Evolutionary conservation across 2,888 invertebrate genomes (phyloP).

Genomic region (Agonopterix subpropinquella): DNA sequence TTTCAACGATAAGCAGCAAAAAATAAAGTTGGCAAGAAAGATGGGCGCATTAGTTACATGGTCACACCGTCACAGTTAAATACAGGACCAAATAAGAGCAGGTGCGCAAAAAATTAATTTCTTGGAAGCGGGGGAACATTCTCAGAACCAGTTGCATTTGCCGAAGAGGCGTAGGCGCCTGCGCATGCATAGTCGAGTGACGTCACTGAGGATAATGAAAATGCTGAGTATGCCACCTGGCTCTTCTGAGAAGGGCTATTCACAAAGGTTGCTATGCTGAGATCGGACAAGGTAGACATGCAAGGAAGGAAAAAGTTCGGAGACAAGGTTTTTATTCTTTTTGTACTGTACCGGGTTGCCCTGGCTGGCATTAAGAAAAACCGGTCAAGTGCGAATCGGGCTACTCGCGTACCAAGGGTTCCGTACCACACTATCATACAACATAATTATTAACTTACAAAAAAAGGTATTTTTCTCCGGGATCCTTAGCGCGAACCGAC

Average conservation of each 20-base stretch:
- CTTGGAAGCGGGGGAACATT: slow-evolving; percentile 52
- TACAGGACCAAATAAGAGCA: slow-evolving; percentile 46
- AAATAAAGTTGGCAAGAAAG: slow-evolving; percentile 42
- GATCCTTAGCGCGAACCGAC: no score
- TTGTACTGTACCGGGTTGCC: no score
- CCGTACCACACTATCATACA: no score
- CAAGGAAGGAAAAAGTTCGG: no score
- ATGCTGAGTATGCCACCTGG: slow-evolving; percentile 6
- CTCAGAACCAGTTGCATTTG: slow-evolving; percentile 41
- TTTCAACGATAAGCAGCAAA: slow-evolving; percentile 29
- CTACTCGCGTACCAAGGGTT: no score
- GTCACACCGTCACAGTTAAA: slow-evolving; percentile 46
- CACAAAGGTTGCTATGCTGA: background rate
- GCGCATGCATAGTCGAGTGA: slow-evolving; percentile 33
- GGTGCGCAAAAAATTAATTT: slow-evolving; percentile 47
- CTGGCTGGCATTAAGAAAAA: no score
- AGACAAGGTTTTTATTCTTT: no score
- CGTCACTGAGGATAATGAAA: slow-evolving; percentile 36
- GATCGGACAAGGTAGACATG: background rate
- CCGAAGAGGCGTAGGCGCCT: slow-evolving; percentile 24
- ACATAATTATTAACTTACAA: no score
- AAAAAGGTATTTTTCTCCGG: no score
- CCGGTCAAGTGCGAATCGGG: no score
- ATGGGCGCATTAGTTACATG: slow-evolving; percentile 43
- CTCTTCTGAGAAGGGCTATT: slow-evolving; percentile 16